Evolutionary conservation across 2,797 vertebrate genomes (phyloP), one percentile per base, ranked within the genome.

Genomic region (Pseudomugil gertrudae): DNA sequence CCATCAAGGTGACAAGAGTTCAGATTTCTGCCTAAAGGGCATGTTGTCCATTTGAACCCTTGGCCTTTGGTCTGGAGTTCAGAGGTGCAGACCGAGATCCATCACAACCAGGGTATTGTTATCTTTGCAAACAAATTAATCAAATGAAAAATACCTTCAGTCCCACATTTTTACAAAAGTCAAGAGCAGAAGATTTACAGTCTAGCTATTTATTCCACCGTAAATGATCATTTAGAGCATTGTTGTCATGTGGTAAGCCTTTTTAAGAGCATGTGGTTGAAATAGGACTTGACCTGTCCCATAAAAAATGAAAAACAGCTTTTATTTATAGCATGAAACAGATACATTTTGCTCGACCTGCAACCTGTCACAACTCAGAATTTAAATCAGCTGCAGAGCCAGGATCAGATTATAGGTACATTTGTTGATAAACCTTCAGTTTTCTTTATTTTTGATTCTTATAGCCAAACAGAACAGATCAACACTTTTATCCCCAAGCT

Each of bases 41-140:
- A 61, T 29, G 67, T 81, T 87, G 83, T 79, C 85, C 83, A 84
- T 91, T 89, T 92, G 86, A 92, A 92, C 91, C 74, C 61, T 38
- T 84, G 87, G 79, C 91, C 89, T 89, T 80, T 88, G 84, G 84
- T 88, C 85, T 67, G 53, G 63, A 67, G 86, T 85, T 86, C 79
- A 91, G 69, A 79, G 65, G 78, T 87, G 69, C 75, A 88, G 81
- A 87, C 84, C 53, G 33, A 71, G 69, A 54, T 69, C 64, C 55
- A 63, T 69, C 72, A 85, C 78, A 70, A 33, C 29, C 40, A 58
- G 43, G 36, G 21, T 55, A 26, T 43, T 63, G 57, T 67, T 53
- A 13, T 66, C 24, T 40, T 63, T 71, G 23, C 57, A 78, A 64
- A 73, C 21, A 40, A 57, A 48, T 29, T 33, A 15, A 65, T 59